Percentiles rank a stretch among this genome's conserved stretches.
These are phyloP conservation scores for Hemithea aestivaria DNA, from an alignment of 2,888 invertebrate genomes.

Conservation along the genomic window DNA sequence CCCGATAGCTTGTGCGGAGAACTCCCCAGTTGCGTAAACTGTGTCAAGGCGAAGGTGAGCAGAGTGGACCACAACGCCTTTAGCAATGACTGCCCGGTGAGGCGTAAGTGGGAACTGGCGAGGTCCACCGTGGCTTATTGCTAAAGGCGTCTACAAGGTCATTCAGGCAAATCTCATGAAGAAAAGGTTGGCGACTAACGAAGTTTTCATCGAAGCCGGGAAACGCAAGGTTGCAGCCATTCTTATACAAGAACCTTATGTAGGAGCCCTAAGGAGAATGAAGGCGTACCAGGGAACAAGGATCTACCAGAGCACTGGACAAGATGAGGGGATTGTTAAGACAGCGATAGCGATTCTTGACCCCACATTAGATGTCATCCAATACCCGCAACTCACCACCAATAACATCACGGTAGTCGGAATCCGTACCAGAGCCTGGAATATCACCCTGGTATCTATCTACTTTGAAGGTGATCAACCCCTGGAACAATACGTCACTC, in stretches of 20 bases:
- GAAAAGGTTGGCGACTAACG: neutral
- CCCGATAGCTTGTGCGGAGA: neutral
- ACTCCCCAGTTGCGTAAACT: neutral
- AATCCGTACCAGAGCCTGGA: conserved; percentile 16
- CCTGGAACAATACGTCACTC: conserved; percentile 12
- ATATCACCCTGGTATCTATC: conserved; percentile 14
- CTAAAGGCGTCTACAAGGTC: conserved; percentile 1
- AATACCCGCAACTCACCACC: conserved; percentile 1
- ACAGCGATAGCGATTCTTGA: neutral
- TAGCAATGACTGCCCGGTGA: neutral
- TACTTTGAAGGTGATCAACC: conserved; percentile 21
- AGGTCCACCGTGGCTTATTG: neutral
- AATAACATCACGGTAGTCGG: conserved; percentile 14
- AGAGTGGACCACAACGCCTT: neutral
- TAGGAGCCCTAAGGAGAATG: neutral
- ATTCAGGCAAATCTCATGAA: no score
- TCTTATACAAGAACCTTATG: neutral
- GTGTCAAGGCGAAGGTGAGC: neutral
- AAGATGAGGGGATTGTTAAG: neutral
- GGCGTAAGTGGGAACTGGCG: conserved; percentile 1
- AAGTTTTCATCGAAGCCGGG: no score
- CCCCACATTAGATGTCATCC: neutral
- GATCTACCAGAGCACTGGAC: neutral
- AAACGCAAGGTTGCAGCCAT: neutral
- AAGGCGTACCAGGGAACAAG: no score